These are phyloP conservation scores for Syritta pipiens DNA, from an alignment of 2,888 invertebrate genomes.

Conservation along the genomic window DNA sequence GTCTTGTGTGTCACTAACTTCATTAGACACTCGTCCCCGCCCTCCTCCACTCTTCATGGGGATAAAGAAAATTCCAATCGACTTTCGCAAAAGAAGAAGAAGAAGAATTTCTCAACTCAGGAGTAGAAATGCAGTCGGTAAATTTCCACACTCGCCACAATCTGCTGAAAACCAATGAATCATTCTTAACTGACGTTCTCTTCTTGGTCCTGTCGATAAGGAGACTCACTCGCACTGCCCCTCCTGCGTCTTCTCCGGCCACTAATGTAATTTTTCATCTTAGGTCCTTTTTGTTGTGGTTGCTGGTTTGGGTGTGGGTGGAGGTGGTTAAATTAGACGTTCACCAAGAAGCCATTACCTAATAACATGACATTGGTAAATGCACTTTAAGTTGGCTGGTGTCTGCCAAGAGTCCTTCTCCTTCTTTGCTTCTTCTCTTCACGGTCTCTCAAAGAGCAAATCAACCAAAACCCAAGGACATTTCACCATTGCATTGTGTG, in stretches of 20 bases:
- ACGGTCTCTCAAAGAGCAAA: too few relatives aligned
- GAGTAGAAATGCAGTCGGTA: conserved; percentile 26
- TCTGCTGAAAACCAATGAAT: conserved; percentile 39
- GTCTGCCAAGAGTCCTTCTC: too few relatives aligned
- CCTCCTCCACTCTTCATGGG: not conserved
- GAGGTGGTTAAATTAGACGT: conserved; percentile 26
- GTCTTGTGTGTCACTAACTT: conserved; percentile 9
- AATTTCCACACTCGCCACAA: conserved; percentile 5
- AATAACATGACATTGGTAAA: conserved; percentile 56
- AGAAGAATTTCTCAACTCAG: conserved; percentile 3
- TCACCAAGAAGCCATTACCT: conserved; percentile 49
- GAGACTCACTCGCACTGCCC: too few relatives aligned
- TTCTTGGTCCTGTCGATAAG: conserved; percentile 40
- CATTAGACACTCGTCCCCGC: conserved; percentile 18
- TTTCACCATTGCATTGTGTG: conserved; percentile 6
- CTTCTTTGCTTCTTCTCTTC: too few relatives aligned
- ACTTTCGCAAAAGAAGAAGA: not conserved
- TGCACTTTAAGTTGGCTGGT: conserved; percentile 59
- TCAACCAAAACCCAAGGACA: conserved; percentile 11
- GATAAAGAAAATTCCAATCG: not conserved
- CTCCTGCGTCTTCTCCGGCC: not conserved
- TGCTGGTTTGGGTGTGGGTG: not conserved
- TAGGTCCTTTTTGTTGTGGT: too few relatives aligned
- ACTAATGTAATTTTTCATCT: conserved; percentile 53
- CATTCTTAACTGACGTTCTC: conserved; percentile 46